A percentile compares a stretch with the other conserved stretches of the same genome.
phyloP scores from a whole-genome alignment of 2,888 invertebrate species.

The Doris montereyensis region DNA sequence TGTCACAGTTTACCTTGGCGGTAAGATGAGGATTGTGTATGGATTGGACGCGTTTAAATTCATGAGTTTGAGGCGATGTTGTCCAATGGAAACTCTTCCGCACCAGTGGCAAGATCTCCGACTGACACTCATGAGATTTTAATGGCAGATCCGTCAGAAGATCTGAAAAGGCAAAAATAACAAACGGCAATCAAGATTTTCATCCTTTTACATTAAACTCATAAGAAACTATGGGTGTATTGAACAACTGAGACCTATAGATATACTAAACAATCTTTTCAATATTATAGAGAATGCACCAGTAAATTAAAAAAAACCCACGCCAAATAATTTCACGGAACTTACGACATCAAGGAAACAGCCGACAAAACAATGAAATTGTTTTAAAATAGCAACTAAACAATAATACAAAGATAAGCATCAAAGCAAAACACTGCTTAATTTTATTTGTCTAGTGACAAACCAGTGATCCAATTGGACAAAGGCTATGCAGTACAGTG shows the following conservation, averaged over 20 bases:
- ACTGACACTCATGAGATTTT: slow-evolving; percentile 54
- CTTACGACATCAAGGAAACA: too few species aligned
- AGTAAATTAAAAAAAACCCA: too few species aligned
- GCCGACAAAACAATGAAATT: too few species aligned
- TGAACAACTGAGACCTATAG: neutral
- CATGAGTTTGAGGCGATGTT: slow-evolving; percentile 45
- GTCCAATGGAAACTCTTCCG: slow-evolving; percentile 54
- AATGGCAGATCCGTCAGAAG: slow-evolving; percentile 51
- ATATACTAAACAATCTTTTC: too few species aligned
- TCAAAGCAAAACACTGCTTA: too few species aligned
- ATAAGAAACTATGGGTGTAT: neutral
- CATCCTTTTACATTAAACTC: neutral
- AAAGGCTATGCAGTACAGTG: too few species aligned
- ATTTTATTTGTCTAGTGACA: too few species aligned
- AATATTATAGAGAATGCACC: too few species aligned
- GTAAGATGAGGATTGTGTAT: slow-evolving; percentile 56
- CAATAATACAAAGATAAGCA: too few species aligned
- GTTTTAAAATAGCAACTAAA: too few species aligned
- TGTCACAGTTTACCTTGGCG: slow-evolving; percentile 50
- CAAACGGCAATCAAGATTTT: neutral
- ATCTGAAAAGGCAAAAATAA: slow-evolving; percentile 49
- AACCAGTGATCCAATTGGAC: too few species aligned
- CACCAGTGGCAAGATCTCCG: slow-evolving; percentile 54
- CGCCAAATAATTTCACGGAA: too few species aligned
- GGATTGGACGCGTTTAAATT: slow-evolving; percentile 49